These are phyloP conservation scores for Drosophila malerkotliana DNA, from an alignment of 1,140 invertebrate species.

Conservation along the genomic window DNA sequence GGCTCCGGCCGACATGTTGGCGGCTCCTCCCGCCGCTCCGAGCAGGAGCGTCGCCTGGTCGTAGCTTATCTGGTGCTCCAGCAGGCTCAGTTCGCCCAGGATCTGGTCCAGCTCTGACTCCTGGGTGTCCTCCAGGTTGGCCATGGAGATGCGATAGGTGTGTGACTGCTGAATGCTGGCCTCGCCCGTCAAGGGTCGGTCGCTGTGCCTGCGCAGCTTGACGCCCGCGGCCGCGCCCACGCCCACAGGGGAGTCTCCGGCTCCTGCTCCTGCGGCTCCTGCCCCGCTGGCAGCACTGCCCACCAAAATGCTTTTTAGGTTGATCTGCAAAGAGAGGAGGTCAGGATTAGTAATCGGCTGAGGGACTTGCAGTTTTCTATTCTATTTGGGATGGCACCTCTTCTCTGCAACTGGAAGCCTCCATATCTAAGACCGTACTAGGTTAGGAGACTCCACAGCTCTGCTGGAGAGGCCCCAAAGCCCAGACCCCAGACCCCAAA, in stretches of 20 bases:
- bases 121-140: slow-evolving; percentile 96
- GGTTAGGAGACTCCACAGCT: not conserved
- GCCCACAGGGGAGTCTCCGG: slow-evolving; percentile 32
- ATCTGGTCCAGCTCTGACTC: slow-evolving; percentile 98
- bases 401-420: not conserved
- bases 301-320: slow-evolving; percentile 65
- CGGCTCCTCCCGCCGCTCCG: slow-evolving; percentile 5
- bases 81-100: slow-evolving; percentile 95
- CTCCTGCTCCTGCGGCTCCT: slow-evolving; percentile 8
- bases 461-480: not conserved
- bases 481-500: not conserved
- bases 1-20: slow-evolving; percentile 51
- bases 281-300: slow-evolving; percentile 55
- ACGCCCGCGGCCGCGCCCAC: slow-evolving; percentile 66
- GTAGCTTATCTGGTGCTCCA: slow-evolving; percentile 86
- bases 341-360: not conserved
- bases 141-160: slow-evolving; percentile 94
- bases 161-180: slow-evolving; percentile 49
- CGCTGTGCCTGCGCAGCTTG: slow-evolving; percentile 73
- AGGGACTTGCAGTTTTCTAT: no score
- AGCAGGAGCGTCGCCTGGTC: slow-evolving; percentile 80
- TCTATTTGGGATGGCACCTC: not conserved
- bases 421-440: slow-evolving; percentile 1
- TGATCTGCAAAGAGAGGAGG: slow-evolving; percentile 46
- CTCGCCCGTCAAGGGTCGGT: slow-evolving; percentile 59